Conservation (phyloP, 2,888 invertebrate species). For the Netelia inedita region DNA sequence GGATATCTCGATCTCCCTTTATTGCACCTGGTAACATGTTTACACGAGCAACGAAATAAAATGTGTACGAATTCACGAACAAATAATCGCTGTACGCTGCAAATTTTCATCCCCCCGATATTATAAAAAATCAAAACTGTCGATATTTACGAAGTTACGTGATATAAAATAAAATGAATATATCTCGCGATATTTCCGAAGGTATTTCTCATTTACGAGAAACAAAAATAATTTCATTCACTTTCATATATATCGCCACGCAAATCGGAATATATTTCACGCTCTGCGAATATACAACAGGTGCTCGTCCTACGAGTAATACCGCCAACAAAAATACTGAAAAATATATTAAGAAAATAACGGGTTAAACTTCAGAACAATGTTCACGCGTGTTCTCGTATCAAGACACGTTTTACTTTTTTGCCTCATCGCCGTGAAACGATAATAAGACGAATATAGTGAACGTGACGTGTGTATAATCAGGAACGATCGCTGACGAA, state of each 20-base stretch:
- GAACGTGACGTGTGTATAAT: constrained; percentile 49
- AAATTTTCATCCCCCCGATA: not conserved
- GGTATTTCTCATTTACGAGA: too few relatives aligned
- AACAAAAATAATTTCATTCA: too few relatives aligned
- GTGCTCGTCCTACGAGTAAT: too few relatives aligned
- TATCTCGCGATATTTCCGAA: too few relatives aligned
- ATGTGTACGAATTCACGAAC: not conserved
- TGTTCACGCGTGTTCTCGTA: constrained; percentile 35
- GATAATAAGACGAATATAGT: constrained; percentile 25
- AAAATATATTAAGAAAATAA: constrained; percentile 5
- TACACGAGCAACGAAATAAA: not conserved
- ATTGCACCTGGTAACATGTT: not conserved
- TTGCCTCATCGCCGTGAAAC: constrained; percentile 22
- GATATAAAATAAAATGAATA: too few relatives aligned
- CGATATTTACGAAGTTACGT: too few relatives aligned
- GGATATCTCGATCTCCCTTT: not conserved
- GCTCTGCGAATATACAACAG: too few relatives aligned
- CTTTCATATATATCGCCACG: too few relatives aligned
- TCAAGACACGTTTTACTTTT: constrained; percentile 27
- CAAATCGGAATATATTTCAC: too few relatives aligned
- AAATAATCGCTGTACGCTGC: not conserved
- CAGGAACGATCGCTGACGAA: constrained; percentile 23
- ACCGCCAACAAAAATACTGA: too few relatives aligned
- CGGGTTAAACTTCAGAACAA: constrained; percentile 1
- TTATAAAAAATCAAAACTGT: not conserved